Evolutionary conservation across 1,140 invertebrate genomes (phyloP).

Genomic region (Dendrolimus punctatus): DNA sequence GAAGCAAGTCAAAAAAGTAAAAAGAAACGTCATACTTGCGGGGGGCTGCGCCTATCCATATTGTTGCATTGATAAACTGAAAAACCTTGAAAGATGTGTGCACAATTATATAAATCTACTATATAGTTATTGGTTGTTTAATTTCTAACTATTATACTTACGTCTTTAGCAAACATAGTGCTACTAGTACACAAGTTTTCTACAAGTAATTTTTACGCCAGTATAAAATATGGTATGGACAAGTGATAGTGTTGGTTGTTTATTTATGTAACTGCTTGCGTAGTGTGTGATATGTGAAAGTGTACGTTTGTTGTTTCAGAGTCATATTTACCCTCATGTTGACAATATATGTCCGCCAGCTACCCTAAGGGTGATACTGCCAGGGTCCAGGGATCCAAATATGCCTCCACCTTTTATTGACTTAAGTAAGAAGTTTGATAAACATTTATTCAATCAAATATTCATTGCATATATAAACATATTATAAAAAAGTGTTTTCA

Average conservation of each 20-base stretch:
- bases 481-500: not conserved
- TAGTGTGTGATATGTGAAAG: conserved; percentile 39
- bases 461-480: not conserved
- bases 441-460: not conserved
- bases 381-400: conserved; percentile 39
- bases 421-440: conserved; percentile 35
- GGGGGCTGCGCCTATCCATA: conserved; percentile 13
- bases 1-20: conserved; percentile 2
- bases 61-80: conserved; percentile 16
- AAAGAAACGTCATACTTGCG: conserved; percentile 14
- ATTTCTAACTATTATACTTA: no score
- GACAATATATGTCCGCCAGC: conserved; percentile 43
- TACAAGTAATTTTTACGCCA: not conserved
- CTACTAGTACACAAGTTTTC: no score
- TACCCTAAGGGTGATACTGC: conserved; percentile 53
- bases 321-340: conserved; percentile 27
- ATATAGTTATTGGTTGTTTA: not conserved
- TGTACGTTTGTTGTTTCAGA: conserved; percentile 43
- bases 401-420: conserved; percentile 52
- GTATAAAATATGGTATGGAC: conserved; percentile 43
- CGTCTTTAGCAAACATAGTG: no score
- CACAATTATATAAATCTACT: conserved; percentile 17
- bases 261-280: conserved; percentile 52
- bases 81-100: conserved; percentile 23
- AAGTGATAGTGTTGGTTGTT: conserved; percentile 35